These are phyloP conservation scores for Sarotherodon lohbergeri DNA, from an alignment of 2,113 vertebrate species.

Conservation along the genomic window DNA sequence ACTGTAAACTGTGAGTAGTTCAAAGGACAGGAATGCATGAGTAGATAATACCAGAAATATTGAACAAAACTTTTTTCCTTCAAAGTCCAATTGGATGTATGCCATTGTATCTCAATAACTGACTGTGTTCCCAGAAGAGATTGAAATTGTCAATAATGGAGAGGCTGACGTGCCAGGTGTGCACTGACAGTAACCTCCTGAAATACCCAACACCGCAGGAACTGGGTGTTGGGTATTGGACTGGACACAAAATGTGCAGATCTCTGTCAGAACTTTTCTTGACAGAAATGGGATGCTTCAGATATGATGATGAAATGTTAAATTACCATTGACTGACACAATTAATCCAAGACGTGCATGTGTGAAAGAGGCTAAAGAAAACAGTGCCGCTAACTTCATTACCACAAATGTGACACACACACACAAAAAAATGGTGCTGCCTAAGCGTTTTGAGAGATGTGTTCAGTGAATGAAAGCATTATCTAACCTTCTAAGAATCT, in stretches of 20 bases:
- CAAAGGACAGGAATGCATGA: background rate
- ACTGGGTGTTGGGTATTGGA: background rate
- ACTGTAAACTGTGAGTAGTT: background rate
- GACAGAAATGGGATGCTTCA: background rate
- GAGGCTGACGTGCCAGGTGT: background rate
- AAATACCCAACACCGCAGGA: background rate
- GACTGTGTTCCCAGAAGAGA: background rate
- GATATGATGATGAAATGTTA: background rate
- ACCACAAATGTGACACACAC: background rate
- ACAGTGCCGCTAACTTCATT: background rate
- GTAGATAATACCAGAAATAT: background rate
- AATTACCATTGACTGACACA: background rate
- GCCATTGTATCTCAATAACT: background rate
- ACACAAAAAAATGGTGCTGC: background rate
- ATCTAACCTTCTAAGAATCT: slow-evolving; percentile 88
- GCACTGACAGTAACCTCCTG: background rate
- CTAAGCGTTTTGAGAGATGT: background rate
- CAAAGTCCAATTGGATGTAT: background rate
- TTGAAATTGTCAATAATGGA: background rate
- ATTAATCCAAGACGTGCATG: background rate
- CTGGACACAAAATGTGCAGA: background rate
- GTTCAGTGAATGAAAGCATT: background rate
- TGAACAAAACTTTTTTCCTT: background rate
- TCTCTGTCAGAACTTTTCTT: background rate
- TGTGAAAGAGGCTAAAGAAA: background rate